phyloP scores from a whole-genome alignment of 1,140 invertebrate species.

The Orchestia grillus region DNA sequence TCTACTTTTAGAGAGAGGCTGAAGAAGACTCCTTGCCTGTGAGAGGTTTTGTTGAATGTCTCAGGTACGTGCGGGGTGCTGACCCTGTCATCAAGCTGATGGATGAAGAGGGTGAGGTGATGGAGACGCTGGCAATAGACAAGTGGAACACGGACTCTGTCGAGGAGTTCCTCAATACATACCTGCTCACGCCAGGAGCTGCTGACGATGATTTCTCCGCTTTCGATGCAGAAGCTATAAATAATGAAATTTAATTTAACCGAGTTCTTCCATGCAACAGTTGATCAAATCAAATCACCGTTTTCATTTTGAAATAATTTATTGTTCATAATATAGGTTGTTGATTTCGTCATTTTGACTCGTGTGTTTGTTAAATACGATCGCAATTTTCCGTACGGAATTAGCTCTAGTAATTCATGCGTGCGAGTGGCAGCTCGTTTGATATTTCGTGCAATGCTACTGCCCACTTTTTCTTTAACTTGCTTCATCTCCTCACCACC shows the following conservation, averaged over 20 bases:
- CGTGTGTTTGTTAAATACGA: neutral
- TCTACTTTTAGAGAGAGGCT: too few species aligned
- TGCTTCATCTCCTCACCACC: neutral
- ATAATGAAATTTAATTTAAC: neutral
- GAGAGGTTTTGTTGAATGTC: too few species aligned
- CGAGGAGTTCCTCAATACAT: slow-evolving; percentile 91
- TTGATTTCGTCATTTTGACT: neutral
- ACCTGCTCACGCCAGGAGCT: slow-evolving; percentile 74
- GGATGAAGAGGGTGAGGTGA: slow-evolving; percentile 84
- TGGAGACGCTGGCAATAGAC: slow-evolving; percentile 91
- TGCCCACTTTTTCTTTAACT: neutral
- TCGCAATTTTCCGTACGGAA: neutral
- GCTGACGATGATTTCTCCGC: slow-evolving; percentile 58
- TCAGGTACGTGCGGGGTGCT: slow-evolving; percentile 84
- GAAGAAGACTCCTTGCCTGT: too few species aligned
- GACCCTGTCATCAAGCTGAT: slow-evolving; percentile 93
- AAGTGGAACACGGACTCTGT: slow-evolving; percentile 98
- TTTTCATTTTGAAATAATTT: neutral
- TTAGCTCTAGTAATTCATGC: too few species aligned
- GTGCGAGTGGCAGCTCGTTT: too few species aligned
- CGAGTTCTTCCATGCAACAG: neutral
- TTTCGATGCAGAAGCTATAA: neutral
- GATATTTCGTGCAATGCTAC: neutral
- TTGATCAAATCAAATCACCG: neutral
- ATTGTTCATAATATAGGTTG: neutral